These are phyloP conservation scores for Myotis davidii DNA, from an alignment of 2,113 vertebrate species.

Conservation along the genomic window DNA sequence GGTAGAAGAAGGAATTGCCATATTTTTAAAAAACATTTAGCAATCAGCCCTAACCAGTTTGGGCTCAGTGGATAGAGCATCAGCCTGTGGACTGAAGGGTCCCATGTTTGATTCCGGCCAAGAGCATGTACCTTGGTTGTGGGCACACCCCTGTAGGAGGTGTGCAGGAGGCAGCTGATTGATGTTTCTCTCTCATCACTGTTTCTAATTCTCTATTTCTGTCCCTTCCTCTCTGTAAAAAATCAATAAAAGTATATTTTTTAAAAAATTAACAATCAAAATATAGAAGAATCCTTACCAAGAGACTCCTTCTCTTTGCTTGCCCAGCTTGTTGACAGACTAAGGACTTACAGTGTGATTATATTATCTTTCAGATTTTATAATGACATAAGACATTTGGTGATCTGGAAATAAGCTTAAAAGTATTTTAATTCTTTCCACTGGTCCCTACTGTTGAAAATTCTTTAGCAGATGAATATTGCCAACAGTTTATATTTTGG, in stretches of 20 bases:
- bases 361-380: constrained; percentile 35
- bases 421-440: constrained; percentile 57
- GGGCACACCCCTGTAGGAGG: too few relatives aligned
- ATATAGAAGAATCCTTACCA: not conserved
- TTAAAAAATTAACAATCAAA: not conserved
- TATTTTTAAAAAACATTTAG: not conserved
- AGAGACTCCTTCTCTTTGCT: constrained; percentile 35
- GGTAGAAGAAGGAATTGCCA: not conserved
- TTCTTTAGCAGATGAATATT: constrained; percentile 55
- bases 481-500: constrained; percentile 65
- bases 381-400: constrained; percentile 28
- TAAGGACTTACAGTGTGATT: not conserved
- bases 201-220: too few relatives aligned
- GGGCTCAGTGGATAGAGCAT: too few relatives aligned
- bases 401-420: constrained; percentile 49
- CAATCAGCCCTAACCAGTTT: too few relatives aligned
- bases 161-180: too few relatives aligned
- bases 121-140: too few relatives aligned
- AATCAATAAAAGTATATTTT: too few relatives aligned
- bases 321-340: not conserved
- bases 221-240: too few relatives aligned
- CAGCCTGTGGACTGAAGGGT: too few relatives aligned
- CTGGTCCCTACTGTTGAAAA: constrained; percentile 20
- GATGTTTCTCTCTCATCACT: too few relatives aligned
- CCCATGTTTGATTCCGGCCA: too few relatives aligned